These are phyloP conservation scores for Enteromius afrohamiltoni DNA, from an alignment of 2,797 vertebrate genomes.

Conservation along the genomic window DNA sequence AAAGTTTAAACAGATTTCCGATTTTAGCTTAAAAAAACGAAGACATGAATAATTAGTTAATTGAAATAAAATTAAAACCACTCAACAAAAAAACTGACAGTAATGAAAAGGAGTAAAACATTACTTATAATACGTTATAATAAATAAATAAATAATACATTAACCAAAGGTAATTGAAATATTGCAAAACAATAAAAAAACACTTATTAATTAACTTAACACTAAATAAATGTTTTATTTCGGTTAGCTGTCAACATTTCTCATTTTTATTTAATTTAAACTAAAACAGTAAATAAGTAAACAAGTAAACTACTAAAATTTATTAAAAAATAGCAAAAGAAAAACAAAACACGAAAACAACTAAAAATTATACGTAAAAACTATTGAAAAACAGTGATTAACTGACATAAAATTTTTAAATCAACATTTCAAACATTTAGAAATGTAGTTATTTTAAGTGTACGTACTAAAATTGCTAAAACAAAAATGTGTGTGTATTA, in stretches of 20 bases:
- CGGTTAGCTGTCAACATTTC: not conserved
- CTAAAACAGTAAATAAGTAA: not conserved
- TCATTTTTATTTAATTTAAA: not conserved
- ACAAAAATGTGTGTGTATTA: not conserved
- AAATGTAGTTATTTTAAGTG: not conserved
- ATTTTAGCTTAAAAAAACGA: not conserved
- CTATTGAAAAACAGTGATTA: not conserved
- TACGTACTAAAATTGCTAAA: not conserved
- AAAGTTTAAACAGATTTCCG: no score
- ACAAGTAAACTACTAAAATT: not conserved
- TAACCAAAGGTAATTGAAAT: no score
- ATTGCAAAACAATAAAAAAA: no score
- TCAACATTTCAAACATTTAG: not conserved
- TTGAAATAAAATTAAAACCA: no score
- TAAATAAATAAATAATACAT: no score
- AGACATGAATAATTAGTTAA: no score
- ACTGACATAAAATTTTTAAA: not conserved
- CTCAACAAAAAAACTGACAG: not conserved
- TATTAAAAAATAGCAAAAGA: no score
- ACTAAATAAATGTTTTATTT: not conserved
- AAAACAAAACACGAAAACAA: not conserved
- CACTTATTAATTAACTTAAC: not conserved
- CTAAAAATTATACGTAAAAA: not conserved
- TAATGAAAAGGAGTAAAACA: no score
- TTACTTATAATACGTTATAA: no score